phyloP scores from a whole-genome alignment of 1,140 invertebrate genomes.

The Solenopsis fugax region DNA sequence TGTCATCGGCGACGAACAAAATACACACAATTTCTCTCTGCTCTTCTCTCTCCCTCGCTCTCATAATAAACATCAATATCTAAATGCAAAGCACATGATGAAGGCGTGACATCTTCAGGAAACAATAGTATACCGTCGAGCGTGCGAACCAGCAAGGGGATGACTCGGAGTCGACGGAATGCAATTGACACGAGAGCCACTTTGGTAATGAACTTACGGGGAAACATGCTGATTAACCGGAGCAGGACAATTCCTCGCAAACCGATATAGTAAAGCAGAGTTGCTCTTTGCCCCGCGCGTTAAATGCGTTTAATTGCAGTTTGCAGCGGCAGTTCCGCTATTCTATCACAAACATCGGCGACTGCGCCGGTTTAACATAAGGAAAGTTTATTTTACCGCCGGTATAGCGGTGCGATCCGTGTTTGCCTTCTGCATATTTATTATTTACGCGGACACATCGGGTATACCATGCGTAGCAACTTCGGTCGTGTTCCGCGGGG shows the following conservation, averaged over 20 bases:
- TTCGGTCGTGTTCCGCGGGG: not conserved
- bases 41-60: not conserved
- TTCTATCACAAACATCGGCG: conserved; percentile 37
- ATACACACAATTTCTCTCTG: not conserved
- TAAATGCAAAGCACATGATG: not conserved
- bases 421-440: conserved; percentile 58
- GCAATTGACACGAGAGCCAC: conserved; percentile 80
- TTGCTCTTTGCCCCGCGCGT: conserved; percentile 44
- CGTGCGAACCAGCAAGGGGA: conserved; percentile 41
- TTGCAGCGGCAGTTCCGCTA: conserved; percentile 10
- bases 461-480: not conserved
- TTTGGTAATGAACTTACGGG: conserved; percentile 78
- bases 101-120: conserved; percentile 42
- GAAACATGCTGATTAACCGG: conserved; percentile 79
- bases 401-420: not conserved
- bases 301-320: conserved; percentile 53
- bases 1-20: not conserved
- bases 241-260: conserved; percentile 65
- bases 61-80: not conserved
- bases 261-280: conserved; percentile 1
- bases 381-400: conserved; percentile 41
- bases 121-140: conserved; percentile 26
- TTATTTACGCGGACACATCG: conserved; percentile 47
- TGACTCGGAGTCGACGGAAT: conserved; percentile 74
- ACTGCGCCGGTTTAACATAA: conserved; percentile 29